These are phyloP conservation scores for Anoplophora glabripennis DNA, from an alignment of 1,140 invertebrate species.

Conservation along the genomic window DNA sequence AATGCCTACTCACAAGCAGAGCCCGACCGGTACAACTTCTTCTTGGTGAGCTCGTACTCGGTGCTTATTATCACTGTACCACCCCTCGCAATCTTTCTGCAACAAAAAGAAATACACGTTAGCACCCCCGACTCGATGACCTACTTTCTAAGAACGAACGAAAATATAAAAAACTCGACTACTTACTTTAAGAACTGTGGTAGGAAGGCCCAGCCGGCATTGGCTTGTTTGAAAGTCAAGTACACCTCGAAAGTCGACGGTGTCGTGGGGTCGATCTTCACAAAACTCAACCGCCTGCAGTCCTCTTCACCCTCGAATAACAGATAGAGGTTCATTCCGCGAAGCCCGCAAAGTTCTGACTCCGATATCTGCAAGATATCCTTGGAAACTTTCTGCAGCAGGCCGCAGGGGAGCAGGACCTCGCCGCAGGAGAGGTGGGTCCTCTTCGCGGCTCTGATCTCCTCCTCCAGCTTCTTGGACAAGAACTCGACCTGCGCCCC, in stretches of 20 bases:
- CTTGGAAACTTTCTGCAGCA: conserved; percentile 69
- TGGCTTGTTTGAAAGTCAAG: conserved; percentile 78
- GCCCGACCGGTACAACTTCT: conserved; percentile 43
- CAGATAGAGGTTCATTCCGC: conserved; percentile 73
- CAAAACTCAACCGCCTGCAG: conserved; percentile 60
- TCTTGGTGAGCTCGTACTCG: conserved; percentile 42
- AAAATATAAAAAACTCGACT: neutral
- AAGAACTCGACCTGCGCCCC: conserved; percentile 51
- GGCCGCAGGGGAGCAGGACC: conserved; percentile 76
- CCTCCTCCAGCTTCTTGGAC: conserved; percentile 68
- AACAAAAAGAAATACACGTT: conserved; percentile 27
- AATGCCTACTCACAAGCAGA: neutral
- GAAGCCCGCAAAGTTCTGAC: conserved; percentile 78
- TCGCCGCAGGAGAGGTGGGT: conserved; percentile 69
- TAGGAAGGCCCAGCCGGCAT: conserved; percentile 77
- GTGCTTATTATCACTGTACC: conserved; percentile 46
- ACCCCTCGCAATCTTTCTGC: conserved; percentile 45
- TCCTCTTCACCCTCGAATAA: conserved; percentile 69
- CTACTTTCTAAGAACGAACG: too few relatives aligned
- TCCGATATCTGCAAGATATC: conserved; percentile 77
- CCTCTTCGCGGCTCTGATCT: conserved; percentile 72
- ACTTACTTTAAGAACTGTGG: conserved; percentile 84
- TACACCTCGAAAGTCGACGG: conserved; percentile 84
- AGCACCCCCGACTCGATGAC: too few relatives aligned
- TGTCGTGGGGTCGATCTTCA: conserved; percentile 78